Evolutionary conservation across 53 echinoderm and acorn worm species (phyloP).

Genomic region (Echinarachnius parma): DNA sequence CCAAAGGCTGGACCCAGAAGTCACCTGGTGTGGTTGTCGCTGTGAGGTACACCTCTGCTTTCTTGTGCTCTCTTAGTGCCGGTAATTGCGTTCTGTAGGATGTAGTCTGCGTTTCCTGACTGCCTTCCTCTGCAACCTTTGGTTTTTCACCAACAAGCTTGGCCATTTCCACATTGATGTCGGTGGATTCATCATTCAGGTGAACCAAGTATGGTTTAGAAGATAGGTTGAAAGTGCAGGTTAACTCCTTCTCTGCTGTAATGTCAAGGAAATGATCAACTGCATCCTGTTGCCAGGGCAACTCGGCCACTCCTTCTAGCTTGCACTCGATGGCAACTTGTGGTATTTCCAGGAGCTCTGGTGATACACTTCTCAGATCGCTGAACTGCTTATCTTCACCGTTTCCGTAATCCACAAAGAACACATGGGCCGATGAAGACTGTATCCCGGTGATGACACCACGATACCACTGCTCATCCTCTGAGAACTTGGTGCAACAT

Average conservation of each 20-base stretch:
- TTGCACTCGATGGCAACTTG: conserved; percentile 62
- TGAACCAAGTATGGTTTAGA: conserved; percentile 51
- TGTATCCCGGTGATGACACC: conserved; percentile 44
- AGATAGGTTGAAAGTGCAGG: conserved; percentile 51
- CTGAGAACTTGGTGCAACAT: conserved; percentile 80
- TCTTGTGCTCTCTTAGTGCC: conserved; percentile 2
- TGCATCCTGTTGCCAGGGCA: conserved; percentile 29
- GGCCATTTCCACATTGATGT: conserved; percentile 50
- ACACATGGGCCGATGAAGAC: conserved; percentile 52
- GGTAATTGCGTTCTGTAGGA: conserved; percentile 4
- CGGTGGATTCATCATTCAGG: conserved; percentile 43
- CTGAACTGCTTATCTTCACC: conserved; percentile 56
- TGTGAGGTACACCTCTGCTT: conserved; percentile 60
- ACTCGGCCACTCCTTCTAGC: conserved; percentile 55
- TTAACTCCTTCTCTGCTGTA: conserved; percentile 61
- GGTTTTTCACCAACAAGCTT: conserved; percentile 34
- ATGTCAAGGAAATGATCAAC: conserved; percentile 40
- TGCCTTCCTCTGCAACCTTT: not conserved
- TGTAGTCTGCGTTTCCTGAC: conserved; percentile 1
- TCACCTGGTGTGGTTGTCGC: conserved; percentile 55
- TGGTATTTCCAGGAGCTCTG: conserved; percentile 70
- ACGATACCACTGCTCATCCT: conserved; percentile 89
- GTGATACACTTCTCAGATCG: conserved; percentile 52
- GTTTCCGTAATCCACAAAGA: conserved; percentile 95
- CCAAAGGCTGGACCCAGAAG: conserved; percentile 68